A percentile compares a stretch with the other conserved stretches of the same genome.
Conservation (phyloP, 2,113 vertebrate species). For the Larimichthys polyactis region DNA sequence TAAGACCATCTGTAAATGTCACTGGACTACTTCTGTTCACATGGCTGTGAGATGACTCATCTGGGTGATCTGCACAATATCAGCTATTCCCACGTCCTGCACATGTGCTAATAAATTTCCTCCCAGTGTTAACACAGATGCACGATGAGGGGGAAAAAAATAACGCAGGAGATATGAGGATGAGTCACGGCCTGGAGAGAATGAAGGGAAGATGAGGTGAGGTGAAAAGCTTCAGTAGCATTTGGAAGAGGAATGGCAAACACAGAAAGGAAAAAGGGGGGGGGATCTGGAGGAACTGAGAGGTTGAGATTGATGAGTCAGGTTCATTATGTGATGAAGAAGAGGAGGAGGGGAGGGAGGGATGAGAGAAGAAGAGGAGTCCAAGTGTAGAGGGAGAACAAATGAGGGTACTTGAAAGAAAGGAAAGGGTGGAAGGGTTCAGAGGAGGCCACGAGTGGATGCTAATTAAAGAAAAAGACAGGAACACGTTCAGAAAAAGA, state of each 20-base stretch:
- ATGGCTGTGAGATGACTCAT: slow-evolving; percentile 25
- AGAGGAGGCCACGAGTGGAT: too few species aligned
- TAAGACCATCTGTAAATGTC: slow-evolving; percentile 25
- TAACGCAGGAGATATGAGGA: slow-evolving; percentile 27
- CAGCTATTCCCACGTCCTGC: slow-evolving; percentile 30
- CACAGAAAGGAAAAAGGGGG: neutral
- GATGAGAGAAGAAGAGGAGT: too few species aligned
- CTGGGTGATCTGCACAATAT: slow-evolving; percentile 18
- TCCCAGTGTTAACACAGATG: neutral
- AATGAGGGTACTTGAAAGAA: too few species aligned
- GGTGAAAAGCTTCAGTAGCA: slow-evolving; percentile 10
- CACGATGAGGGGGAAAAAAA: slow-evolving; percentile 3
- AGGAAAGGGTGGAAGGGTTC: too few species aligned
- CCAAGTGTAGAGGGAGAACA: too few species aligned
- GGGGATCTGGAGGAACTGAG: too few species aligned
- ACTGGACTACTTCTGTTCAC: slow-evolving; percentile 26
- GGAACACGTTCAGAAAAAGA: too few species aligned
- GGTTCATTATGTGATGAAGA: too few species aligned
- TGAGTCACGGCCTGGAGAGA: slow-evolving; percentile 52
- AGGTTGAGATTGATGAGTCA: too few species aligned
- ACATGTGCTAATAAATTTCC: slow-evolving; percentile 31
- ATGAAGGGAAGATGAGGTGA: slow-evolving; percentile 27
- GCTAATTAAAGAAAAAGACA: too few species aligned
- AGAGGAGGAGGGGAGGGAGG: too few species aligned
- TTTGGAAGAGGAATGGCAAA: slow-evolving; percentile 12